Evolutionary conservation across 2,797 vertebrate species (phyloP), one percentile per base, ranked within the genome.

Genomic region (Danionella dracula): DNA sequence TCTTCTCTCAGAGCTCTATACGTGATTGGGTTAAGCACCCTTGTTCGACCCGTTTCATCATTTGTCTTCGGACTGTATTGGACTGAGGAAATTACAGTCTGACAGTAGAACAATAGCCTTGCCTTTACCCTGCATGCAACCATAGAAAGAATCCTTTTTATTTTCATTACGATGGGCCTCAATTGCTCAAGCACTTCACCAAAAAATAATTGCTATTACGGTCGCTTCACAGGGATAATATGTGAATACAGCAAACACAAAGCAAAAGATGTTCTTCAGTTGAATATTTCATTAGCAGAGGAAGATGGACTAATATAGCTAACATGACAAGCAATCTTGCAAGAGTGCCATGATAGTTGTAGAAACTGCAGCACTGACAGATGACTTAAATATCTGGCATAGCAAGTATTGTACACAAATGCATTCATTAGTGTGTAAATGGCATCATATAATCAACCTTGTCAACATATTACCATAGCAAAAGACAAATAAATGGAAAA

Each of bases 1-100:
- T 84, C 83, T 86, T 77, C 79, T 74, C 75, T 65, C 69, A 79
- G 78, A 83, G 76, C 76, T 76, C 70, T 79, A 59, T 78, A 78
- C 76, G 76, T 85, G 85, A 88, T 84, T 82, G 85, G 84, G 78
- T 85, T 86, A 85, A 85, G 82, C 83, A 81, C 76, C 81, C 79
- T 84, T 81, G 75, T 85, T 82, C 80, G 82, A 79, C 81, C 79
- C 70, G 61, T 78, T 71, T 61, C 83, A 82, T 81, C 82, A 81
- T 85, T 77, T 75, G 78, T 85, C 81, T 83, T 82, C 64, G 77
- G 83, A 81, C 81, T 83, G 78, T 78, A 84, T 66, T 70, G 65
- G 66, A 65, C 9, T 29, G 62, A 38, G 31, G 64, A 70, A 79
- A 84, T 81, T 68, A 70, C 68, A 9, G 38, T 51, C 68, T 69